Base-by-base conservation (phyloP, 2,888 invertebrate species). In the Selenia dentaria region DNA sequence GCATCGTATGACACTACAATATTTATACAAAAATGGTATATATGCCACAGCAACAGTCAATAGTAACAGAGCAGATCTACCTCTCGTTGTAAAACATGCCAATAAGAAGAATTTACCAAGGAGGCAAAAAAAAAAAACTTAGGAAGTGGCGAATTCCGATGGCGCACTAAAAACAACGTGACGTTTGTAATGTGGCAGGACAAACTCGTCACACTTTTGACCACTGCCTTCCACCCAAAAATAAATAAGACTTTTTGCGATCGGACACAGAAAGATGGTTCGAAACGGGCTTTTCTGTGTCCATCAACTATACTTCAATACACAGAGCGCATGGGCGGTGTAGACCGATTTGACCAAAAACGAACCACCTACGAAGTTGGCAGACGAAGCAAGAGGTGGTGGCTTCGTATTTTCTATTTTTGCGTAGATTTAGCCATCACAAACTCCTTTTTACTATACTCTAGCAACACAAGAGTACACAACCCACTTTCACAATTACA, bases 131-230 rank as follows among this genome's bases (percentile, higher is more conserved):
- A n/a, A n/a, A 25, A 32, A 9, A 18, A 8, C 9, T 14, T 39
- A 1, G 32, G 25, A 11, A 39, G 25, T 11, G 39, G 39, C 40
- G 6, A 64, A 16, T 16, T n/a, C 16, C 16, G 16, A 16, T 16
- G 16, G 16, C 16, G 16, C 16, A 16, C 16, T 16, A 16, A 61
- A 45, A 43, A 51, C 13, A 47, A 59, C 38, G 59, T 57, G 10
- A 53, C 51, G 22, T 62, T 61, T 42, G 27, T 43, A 10, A 49
- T 56, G 22, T 59, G 58, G 59, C 45, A 57, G 44, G 62, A 64
- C 32, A 62, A 53, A 9, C 54, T 62, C 56, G 42, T 28, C 9
- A 57, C 46, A 41, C 14, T 65, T 14, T 44, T 67, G 44, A 64
- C 53, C 14, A 60, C 48, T 46, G 56, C 59, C n/a, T 39, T 39